Conservation (phyloP, 2,113 vertebrate genomes). For the Meles meles region DNA sequence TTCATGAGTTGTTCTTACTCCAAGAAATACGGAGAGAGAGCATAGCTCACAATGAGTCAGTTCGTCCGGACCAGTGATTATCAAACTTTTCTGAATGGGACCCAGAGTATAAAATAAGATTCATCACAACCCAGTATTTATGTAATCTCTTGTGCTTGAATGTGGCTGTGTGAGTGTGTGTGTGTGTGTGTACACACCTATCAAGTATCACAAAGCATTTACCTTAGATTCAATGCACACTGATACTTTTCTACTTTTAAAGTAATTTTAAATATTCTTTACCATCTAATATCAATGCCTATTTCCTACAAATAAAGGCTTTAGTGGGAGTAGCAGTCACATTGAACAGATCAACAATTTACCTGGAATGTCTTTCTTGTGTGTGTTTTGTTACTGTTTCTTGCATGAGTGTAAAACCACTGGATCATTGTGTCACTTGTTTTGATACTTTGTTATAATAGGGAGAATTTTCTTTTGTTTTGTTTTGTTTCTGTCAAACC, state of each 20-base stretch:
- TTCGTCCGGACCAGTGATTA: not conserved
- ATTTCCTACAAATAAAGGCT: not conserved
- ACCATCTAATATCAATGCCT: not conserved
- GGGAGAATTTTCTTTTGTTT: not conserved
- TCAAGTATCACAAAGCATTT: not conserved
- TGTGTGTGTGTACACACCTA: not conserved
- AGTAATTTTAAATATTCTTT: not conserved
- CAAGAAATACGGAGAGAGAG: accelerated
- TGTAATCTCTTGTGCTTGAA: not conserved
- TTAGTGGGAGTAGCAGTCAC: not conserved
- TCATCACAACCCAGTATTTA: not conserved
- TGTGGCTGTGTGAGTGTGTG: not conserved
- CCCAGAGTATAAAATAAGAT: not conserved
- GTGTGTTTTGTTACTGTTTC: not conserved
- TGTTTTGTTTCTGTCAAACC: not conserved
- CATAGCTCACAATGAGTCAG: not conserved
- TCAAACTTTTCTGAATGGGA: not conserved
- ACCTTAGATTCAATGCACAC: not conserved
- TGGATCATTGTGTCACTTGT: not conserved
- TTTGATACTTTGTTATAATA: not conserved
- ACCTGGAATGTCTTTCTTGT: not conserved
- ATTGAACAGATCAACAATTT: not conserved
- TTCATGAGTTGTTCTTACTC: not conserved
- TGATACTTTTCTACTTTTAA: slow-evolving; percentile 24
- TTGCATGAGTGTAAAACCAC: not conserved